A percentile compares a stretch with the other conserved stretches of the same genome.
Conservation (phyloP, 2,888 invertebrate species). For the Cyclophora albipunctata region DNA sequence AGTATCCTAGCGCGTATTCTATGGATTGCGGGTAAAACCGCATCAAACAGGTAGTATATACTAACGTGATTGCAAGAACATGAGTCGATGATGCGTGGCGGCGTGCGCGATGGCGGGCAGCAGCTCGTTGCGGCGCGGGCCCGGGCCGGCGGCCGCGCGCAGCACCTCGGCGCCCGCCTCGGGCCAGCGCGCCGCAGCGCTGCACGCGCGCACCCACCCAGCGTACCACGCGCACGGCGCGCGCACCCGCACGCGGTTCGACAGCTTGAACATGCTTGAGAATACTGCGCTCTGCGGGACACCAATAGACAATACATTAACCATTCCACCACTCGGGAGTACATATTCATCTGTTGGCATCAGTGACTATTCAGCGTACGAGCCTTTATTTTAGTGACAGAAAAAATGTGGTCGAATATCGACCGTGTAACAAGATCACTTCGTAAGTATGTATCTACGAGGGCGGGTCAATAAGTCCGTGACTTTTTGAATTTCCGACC, state of each 20-base stretch:
- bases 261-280: conserved; percentile 32
- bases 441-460: neutral
- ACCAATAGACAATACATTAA: no score
- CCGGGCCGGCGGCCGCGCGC: conserved; percentile 20
- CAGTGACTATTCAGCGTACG: no score
- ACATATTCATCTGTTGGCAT: no score
- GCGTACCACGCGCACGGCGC: conserved; percentile 19
- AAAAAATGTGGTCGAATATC: no score
- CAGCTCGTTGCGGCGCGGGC: conserved; percentile 27
- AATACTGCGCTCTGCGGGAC: conserved; percentile 43
- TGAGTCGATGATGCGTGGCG: conserved; percentile 43
- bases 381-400: no score
- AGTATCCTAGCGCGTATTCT: no score
- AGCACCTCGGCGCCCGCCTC: conserved; percentile 35
- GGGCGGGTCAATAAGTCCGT: no score
- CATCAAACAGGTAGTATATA: neutral
- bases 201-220: conserved; percentile 19
- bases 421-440: neutral
- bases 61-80: conserved; percentile 51
- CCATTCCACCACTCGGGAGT: no score
- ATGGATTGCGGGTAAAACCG: no score
- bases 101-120: conserved; percentile 54
- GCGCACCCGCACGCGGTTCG: conserved; percentile 28
- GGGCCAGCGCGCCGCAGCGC: conserved; percentile 14
- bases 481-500: no score